Base-by-base conservation (phyloP, 2,888 invertebrate species). In the Sinodicranocentrus sp. region DNA sequence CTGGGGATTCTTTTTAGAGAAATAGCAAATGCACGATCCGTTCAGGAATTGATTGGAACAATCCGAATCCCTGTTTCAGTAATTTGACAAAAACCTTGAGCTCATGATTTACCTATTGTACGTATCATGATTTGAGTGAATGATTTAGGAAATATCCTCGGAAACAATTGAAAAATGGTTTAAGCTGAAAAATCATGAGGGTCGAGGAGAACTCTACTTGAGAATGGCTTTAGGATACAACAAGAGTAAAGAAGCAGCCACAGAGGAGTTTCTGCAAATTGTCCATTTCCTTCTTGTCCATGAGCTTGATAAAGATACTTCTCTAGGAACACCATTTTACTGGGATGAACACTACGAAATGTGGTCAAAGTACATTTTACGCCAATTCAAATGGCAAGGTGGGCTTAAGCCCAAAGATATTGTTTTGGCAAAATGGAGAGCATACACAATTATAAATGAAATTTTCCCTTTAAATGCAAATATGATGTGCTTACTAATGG, bases 351-450 rank as follows among this genome's bases (percentile, higher is more conserved):
- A 79, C 28, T 84, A 57, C 54, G 76, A 78, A n/a, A 57, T 73
- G 59, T 80, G 83, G 83, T 75, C 76, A 17, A 76, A 85, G 26
- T 84, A 84, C 39, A 73, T 85, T 26, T 43, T 85, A 8, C 33
- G 83, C 2, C 83, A 83, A 61, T 73, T 85, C 21, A 75, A 80
- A 59, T 84, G 78, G 76, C 83, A 84, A 52, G 83, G 85, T 5
- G 85, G 85, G 0, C 72, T 85, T 0, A 84, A 75, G 21, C 71
- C 83, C 8, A 85, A 85, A 39, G 85, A 85, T 52, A 80, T 85
- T 67, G 83, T 85, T 19, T 28, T 85, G n/a, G 80, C 85, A 13
- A 85, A 84, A 39, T 85, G 83, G 85, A 70, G 70, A n/a, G 85
- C 77, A 3, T 80, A 83, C 48, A 72, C 80, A 5, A 26, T 25